phyloP scores from a whole-genome alignment of 2,797 vertebrate genomes.

The Nyctalus aviator region DNA sequence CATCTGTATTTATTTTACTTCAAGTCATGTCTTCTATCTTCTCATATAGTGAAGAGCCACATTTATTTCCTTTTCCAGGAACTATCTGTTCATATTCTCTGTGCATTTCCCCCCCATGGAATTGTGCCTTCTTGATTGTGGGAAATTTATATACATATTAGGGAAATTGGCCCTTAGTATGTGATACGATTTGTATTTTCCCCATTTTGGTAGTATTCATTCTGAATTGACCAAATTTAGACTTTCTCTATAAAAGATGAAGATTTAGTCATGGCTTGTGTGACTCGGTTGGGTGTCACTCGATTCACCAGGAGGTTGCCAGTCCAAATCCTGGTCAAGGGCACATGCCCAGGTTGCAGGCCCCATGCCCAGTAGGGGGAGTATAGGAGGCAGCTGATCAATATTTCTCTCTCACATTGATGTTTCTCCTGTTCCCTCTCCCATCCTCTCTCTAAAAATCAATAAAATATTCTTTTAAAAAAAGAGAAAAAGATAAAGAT shows the following conservation, averaged over 20 bases:
- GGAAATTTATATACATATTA: neutral
- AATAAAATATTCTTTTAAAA: too few relatives aligned
- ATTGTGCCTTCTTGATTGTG: neutral
- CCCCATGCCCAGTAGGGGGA: neutral
- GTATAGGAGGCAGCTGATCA: neutral
- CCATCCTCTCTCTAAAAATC: too few relatives aligned
- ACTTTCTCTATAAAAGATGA: neutral
- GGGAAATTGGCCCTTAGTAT: neutral
- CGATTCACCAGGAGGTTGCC: neutral
- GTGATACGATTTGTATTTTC: neutral
- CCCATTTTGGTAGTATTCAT: neutral
- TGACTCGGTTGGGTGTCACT: neutral
- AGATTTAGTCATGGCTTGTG: neutral
- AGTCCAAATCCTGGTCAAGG: neutral
- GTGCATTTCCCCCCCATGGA: neutral
- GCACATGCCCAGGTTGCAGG: neutral
- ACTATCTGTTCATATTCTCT: neutral
- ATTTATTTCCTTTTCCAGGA: neutral
- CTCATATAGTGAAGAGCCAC: neutral
- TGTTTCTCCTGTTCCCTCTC: neutral
- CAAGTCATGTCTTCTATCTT: neutral
- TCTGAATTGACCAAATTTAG: neutral
- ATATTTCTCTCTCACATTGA: neutral
- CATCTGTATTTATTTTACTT: neutral
- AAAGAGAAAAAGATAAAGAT: too few relatives aligned